Base-by-base conservation (phyloP, 2,113 vertebrate species). In the Gymnogyps californianus region DNA sequence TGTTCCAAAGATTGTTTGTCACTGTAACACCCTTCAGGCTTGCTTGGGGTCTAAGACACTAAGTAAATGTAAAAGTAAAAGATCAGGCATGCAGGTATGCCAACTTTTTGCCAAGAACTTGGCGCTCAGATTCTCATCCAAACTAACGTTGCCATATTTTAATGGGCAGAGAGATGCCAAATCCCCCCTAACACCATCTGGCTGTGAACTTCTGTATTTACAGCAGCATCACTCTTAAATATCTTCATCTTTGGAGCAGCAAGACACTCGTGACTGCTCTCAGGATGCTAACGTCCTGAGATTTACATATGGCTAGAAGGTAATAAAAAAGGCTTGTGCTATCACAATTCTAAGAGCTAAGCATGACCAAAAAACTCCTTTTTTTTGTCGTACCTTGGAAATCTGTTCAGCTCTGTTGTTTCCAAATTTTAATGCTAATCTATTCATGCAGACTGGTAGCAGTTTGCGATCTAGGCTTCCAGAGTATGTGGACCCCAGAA, bases 191-290 rank as follows among this genome's bases (percentile, higher is more conserved):
- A 62, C 77, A 75, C 65, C 72, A 81, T 62, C 84, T 87, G 81
- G 14, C 81, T 94, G 77, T 44, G 34, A 84, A 95, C 90, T 89
- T 46, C 78, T 82, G 87, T 82, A 84, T 91, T 89, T 96, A 67
- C 84, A 95, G 82, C 77, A 94, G 82, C 47, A 82, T 49, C 38
- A 18, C 72, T 69, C 2, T 3, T 36, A 64, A 82, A 42, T 89
- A 44, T 52, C 76, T 92, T 88, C 58, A 59, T 92, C 69, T 84
- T n/a, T 38, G 22, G 65, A 91, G 82, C 69, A 90, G 55, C 36
- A 18, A 72, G 71, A 46, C 6, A 15, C 62, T 67, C 0, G 0
- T 57, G 44, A 42, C 69, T 84, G 69, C 55, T 72, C 61, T 46
- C 78, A 78, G 67, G 34, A 26, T 57, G 69, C 29, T 55, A 17